phyloP scores from a whole-genome alignment of 2,113 vertebrate genomes.

The Peromyscus leucopus region DNA sequence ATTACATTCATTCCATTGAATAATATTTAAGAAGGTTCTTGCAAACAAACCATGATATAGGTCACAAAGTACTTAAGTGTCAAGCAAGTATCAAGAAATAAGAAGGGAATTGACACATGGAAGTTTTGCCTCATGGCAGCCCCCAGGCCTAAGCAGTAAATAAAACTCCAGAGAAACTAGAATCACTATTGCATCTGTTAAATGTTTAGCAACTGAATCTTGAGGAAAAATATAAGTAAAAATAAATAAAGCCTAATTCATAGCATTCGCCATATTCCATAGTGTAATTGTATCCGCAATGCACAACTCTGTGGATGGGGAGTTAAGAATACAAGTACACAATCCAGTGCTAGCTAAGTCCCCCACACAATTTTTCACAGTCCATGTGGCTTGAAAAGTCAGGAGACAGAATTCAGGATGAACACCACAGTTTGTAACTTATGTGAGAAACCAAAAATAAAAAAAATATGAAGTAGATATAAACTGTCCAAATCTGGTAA shows the following conservation, averaged over 20 bases:
- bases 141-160: slow-evolving; percentile 18
- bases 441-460: slow-evolving; percentile 35
- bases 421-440: background rate
- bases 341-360: background rate
- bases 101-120: background rate
- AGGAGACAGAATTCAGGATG: slow-evolving; percentile 32
- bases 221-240: slow-evolving; percentile 12
- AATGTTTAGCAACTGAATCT: slow-evolving; percentile 1
- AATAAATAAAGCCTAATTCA: background rate
- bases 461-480: background rate
- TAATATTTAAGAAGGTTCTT: slow-evolving; percentile 1
- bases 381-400: background rate
- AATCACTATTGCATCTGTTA: slow-evolving; percentile 21
- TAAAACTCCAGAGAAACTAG: slow-evolving; percentile 40
- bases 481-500: background rate
- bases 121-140: slow-evolving; percentile 10
- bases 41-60: background rate
- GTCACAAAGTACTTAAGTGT: background rate
- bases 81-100: slow-evolving; percentile 25
- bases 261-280: slow-evolving; percentile 35
- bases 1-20: background rate
- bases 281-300: background rate
- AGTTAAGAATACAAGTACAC: background rate
- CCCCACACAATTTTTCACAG: background rate
- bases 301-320: background rate